Evolutionary conservation across 2,888 invertebrate genomes (phyloP).

Genomic region (Anthrax anthrax): DNA sequence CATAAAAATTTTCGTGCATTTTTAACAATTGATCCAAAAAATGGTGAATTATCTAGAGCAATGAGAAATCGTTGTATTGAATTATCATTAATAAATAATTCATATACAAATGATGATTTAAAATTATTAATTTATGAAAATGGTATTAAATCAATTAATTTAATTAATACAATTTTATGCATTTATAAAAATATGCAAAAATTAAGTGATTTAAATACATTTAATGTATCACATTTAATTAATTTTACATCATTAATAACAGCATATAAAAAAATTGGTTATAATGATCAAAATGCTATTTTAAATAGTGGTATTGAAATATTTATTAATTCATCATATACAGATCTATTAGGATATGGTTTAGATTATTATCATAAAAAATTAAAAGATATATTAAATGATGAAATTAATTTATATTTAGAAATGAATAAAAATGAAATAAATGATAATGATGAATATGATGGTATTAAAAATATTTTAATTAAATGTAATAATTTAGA

Average conservation of each 20-base stretch:
- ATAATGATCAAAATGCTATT: constrained; percentile 23
- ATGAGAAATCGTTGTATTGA: constrained; percentile 98
- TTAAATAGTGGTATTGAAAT: constrained; percentile 31
- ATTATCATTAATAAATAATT: constrained; percentile 41
- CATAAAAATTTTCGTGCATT: constrained; percentile 88
- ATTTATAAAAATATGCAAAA: constrained; percentile 33
- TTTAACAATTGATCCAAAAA: constrained; percentile 85
- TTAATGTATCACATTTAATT: constrained; percentile 27
- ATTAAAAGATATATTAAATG: constrained; percentile 25
- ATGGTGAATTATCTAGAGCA: constrained; percentile 93
- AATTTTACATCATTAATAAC: constrained; percentile 27
- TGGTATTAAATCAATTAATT: constrained; percentile 33
- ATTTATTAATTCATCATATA: constrained; percentile 28
- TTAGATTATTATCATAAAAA: constrained; percentile 29
- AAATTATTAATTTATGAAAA: constrained; percentile 38
- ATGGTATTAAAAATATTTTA: constrained; percentile 18
- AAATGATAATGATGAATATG: neutral
- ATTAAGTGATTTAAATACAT: constrained; percentile 27
- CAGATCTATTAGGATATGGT: constrained; percentile 30
- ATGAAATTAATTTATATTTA: constrained; percentile 7
- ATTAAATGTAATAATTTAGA: constrained; percentile 22
- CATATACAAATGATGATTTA: constrained; percentile 33
- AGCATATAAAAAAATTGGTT: constrained; percentile 27
- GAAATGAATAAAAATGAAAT: neutral
- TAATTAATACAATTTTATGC: constrained; percentile 35